Base-by-base conservation (phyloP, 2,113 vertebrate genomes). In the Apodemus sylvaticus region DNA sequence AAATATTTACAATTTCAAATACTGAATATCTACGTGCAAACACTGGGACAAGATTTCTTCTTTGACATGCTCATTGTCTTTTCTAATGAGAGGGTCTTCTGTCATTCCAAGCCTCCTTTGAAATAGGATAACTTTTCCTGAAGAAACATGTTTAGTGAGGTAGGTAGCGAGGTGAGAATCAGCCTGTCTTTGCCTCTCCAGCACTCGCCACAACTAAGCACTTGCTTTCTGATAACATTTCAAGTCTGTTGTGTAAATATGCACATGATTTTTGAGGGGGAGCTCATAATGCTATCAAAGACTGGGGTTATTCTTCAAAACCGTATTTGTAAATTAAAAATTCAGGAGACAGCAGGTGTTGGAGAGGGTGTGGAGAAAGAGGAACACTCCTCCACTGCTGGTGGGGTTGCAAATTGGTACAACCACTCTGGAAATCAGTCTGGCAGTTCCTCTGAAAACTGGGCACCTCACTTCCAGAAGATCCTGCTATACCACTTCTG, bases 101-200 rank as follows among this genome's bases (percentile, higher is more conserved):
- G 31, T 91, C 55, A 88, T 91, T 87, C 39, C 91, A 62, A 31
- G 79, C 81, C 53, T 93, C 31, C n/a, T 39, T 73, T 96, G 78
- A 97, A 96, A 94, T 60, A 76, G 94, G 70, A 90, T 87, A 3
- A 89, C 8, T 96, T 96, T 48, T n/a, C 12, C 36, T 91, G 53
- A 16, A 95, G 64, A 94, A 91, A 88, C 29, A 1, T n/a, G 51
- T 36, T n/a, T 8, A n/a, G 79, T 13, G 36, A 26, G 19, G 55
- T 24, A 12, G 26, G n/a, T 14, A 60, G 36, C 39, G 39, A 60
- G 20, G 22, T 10, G 13, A 20, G 36, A 24, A 58, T 83, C 79
- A 83, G 55, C 11, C 13, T 29, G 22, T 31, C 36, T 60, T 14
- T 42, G 22, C 22, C n/a, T 62, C n/a, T 7, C 24, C 55, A 82